Conservation (phyloP, 2,888 invertebrate species). For the Scaptomyza parva region DNA sequence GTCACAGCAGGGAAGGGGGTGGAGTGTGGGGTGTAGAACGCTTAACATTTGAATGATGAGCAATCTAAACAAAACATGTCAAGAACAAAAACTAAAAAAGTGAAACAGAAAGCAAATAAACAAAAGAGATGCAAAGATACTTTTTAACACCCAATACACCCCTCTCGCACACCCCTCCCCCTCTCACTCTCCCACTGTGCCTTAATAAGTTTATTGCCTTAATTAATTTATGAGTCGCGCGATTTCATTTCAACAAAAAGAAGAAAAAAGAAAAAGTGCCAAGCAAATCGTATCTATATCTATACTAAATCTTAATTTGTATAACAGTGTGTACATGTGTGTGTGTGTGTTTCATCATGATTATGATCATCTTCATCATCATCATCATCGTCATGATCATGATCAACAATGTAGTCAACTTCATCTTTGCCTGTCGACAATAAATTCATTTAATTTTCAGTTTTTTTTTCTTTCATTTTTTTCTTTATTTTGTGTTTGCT, state of each 20-base stretch:
- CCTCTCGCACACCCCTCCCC: too few relatives aligned
- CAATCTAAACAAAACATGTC: conserved; percentile 40
- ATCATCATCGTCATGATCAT: conserved; percentile 12
- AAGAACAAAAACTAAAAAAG: conserved; percentile 6
- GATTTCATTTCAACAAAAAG: conserved; percentile 64
- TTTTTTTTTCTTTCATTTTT: background rate
- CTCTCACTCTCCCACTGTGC: too few relatives aligned
- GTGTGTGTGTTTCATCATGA: conserved; percentile 10
- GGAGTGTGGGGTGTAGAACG: background rate
- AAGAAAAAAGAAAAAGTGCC: conserved; percentile 12
- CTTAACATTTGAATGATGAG: conserved; percentile 52
- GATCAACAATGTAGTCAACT: conserved; percentile 10
- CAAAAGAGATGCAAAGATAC: conserved; percentile 9
- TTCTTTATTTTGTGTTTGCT: conserved; percentile 12
- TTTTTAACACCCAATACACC: too few relatives aligned
- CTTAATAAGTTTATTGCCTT: conserved; percentile 72
- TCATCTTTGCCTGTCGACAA: conserved; percentile 41
- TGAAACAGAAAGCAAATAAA: background rate
- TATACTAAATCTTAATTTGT: conserved; percentile 29
- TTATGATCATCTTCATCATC: conserved; percentile 6
- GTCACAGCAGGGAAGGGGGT: conserved; percentile 3
- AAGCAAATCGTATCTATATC: conserved; percentile 31
- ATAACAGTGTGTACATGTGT: background rate
- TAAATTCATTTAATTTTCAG: conserved; percentile 64
- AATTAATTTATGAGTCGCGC: conserved; percentile 82